These are phyloP conservation scores for Passer montanus DNA, from an alignment of 2,113 vertebrate genomes.

Conservation along the genomic window DNA sequence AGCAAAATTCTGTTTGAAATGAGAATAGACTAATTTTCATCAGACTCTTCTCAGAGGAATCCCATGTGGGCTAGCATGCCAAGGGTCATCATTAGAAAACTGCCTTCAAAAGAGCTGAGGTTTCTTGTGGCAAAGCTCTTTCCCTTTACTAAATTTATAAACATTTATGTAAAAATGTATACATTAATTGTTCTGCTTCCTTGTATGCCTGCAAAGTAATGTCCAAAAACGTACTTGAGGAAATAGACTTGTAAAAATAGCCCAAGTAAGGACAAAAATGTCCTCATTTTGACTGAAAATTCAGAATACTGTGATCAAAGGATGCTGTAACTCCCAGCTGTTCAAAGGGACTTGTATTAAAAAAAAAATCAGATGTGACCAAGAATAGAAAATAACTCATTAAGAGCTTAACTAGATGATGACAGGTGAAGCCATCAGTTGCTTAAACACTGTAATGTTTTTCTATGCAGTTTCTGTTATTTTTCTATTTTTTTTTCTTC, in stretches of 20 bases:
- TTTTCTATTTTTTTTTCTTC: not conserved
- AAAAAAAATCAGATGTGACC: slow-evolving; percentile 93
- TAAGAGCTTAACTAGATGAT: slow-evolving; percentile 89
- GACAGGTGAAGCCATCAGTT: slow-evolving; percentile 86
- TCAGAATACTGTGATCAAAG: slow-evolving; percentile 96
- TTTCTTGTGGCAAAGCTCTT: slow-evolving; percentile 84
- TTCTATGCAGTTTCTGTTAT: slow-evolving; percentile 40
- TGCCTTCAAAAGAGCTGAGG: slow-evolving; percentile 86
- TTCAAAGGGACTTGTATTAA: slow-evolving; percentile 94
- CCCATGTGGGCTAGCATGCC: slow-evolving; percentile 94
- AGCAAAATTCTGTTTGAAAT: slow-evolving; percentile 99
- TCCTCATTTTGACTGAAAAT: slow-evolving; percentile 89
- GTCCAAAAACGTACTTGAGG: slow-evolving; percentile 67
- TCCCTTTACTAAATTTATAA: slow-evolving; percentile 91
- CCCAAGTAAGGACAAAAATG: slow-evolving; percentile 72
- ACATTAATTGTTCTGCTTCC: slow-evolving; percentile 76
- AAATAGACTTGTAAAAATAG: slow-evolving; percentile 75
- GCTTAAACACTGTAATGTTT: slow-evolving; percentile 70
- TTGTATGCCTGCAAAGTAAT: slow-evolving; percentile 54
- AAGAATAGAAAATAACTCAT: slow-evolving; percentile 93
- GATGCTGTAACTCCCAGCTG: slow-evolving; percentile 87
- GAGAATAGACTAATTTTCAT: slow-evolving; percentile 99
- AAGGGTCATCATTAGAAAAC: slow-evolving; percentile 99
- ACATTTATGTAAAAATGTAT: slow-evolving; percentile 91
- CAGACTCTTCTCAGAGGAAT: slow-evolving; percentile 89